These are phyloP conservation scores for Arrhamphus sclerolepis DNA, from an alignment of 2,797 vertebrate species.

Conservation along the genomic window DNA sequence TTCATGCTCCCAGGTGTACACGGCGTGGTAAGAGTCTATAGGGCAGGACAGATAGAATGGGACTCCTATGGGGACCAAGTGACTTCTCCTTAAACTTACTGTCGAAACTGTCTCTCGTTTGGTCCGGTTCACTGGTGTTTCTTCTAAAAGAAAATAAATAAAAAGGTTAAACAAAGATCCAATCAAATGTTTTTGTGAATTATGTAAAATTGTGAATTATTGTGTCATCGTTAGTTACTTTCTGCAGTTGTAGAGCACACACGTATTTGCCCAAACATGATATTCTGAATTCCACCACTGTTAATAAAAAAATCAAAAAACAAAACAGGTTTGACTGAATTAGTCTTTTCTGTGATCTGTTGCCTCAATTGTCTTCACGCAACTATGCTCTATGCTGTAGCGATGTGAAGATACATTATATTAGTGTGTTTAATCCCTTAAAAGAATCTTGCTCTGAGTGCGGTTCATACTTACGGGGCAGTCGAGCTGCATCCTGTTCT, in stretches of 20 bases:
- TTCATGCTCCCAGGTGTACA: constrained; percentile 76
- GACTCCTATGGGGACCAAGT: constrained; percentile 56
- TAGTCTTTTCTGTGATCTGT: background rate
- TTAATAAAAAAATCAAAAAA: too few species aligned
- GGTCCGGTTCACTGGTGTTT: constrained; percentile 15
- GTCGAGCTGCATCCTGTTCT: constrained; percentile 63
- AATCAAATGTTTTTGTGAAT: background rate
- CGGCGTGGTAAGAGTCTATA: constrained; percentile 80
- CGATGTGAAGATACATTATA: too few species aligned
- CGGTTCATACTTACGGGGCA: constrained; percentile 47
- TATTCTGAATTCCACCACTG: constrained; percentile 79
- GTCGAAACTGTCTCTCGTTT: constrained; percentile 42
- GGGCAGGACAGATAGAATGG: constrained; percentile 83
- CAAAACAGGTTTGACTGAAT: background rate
- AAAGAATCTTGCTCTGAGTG: too few species aligned
- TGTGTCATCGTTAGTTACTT: constrained; percentile 54
- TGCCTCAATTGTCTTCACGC: background rate
- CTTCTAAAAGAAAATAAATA: constrained; percentile 27
- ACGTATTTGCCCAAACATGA: constrained; percentile 57
- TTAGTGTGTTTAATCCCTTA: too few species aligned
- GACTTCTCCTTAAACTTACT: constrained; percentile 1
- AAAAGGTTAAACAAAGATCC: background rate
- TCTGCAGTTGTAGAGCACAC: constrained; percentile 51
- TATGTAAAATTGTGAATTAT: background rate
- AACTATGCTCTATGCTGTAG: too few species aligned